These are phyloP conservation scores for Atta cephalotes DNA, from an alignment of 1,140 invertebrate species.

Conservation along the genomic window DNA sequence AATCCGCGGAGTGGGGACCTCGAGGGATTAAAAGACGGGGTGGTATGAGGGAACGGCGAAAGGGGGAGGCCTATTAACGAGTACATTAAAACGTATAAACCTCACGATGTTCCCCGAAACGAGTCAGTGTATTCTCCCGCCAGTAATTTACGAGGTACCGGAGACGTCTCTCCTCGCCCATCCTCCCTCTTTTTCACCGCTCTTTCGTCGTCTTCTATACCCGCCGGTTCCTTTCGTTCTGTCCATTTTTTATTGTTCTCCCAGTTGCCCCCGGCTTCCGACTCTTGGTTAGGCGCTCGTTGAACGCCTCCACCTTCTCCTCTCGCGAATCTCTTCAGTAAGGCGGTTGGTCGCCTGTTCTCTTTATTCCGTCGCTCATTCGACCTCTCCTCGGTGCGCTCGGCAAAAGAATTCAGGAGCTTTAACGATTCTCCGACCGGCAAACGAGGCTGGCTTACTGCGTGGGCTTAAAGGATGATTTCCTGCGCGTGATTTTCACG, in stretches of 20 bases:
- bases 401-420: slow-evolving; percentile 66
- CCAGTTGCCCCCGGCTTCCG: slow-evolving; percentile 65
- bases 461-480: slow-evolving; percentile 51
- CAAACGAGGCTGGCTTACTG: slow-evolving; percentile 51
- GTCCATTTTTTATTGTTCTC: slow-evolving; percentile 71
- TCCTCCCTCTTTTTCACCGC: not conserved
- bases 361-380: slow-evolving; percentile 68
- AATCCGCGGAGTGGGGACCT: slow-evolving; percentile 75
- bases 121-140: slow-evolving; percentile 64
- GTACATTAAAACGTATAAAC: slow-evolving; percentile 80
- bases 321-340: slow-evolving; percentile 59
- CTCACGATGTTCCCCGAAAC: slow-evolving; percentile 57
- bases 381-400: slow-evolving; percentile 46
- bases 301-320: slow-evolving; percentile 48
- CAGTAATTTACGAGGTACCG: slow-evolving; percentile 68
- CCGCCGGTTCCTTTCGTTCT: slow-evolving; percentile 40
- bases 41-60: slow-evolving; percentile 20
- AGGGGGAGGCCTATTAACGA: slow-evolving; percentile 79
- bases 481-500: slow-evolving; percentile 56
- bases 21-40: slow-evolving; percentile 69
- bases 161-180: slow-evolving; percentile 16
- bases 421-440: slow-evolving; percentile 71
- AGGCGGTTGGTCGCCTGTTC: slow-evolving; percentile 60
- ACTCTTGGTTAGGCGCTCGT: slow-evolving; percentile 61
- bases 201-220: slow-evolving; percentile 10